These are phyloP conservation scores for Halictus rubicundus DNA, from an alignment of 1,140 invertebrate genomes.

Conservation along the genomic window DNA sequence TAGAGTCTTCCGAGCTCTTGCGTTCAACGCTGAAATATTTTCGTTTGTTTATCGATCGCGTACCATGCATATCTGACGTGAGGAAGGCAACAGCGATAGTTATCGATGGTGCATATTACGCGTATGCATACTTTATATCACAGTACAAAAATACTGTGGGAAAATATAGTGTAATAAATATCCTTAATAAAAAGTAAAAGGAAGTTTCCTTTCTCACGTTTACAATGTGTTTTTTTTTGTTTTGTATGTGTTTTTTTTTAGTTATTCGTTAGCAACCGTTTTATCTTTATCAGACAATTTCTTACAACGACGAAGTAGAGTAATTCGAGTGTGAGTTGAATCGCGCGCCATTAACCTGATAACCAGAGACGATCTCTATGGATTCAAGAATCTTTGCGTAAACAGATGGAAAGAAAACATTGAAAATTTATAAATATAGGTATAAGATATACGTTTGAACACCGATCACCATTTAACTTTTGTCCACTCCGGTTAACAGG, in stretches of 20 bases:
- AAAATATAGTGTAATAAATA: constrained; percentile 45
- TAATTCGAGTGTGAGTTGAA: constrained; percentile 20
- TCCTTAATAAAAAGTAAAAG: constrained; percentile 40
- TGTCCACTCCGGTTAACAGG: too few relatives aligned
- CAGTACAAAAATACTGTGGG: constrained; percentile 46
- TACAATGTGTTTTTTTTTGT: background rate
- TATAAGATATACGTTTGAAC: too few relatives aligned
- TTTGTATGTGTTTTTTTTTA: background rate
- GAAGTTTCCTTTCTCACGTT: constrained; percentile 45
- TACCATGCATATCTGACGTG: constrained; percentile 19
- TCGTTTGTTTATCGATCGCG: background rate
- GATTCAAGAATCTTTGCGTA: too few relatives aligned
- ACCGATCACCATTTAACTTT: too few relatives aligned
- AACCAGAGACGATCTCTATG: too few relatives aligned
- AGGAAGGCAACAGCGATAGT: constrained; percentile 40
- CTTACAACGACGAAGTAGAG: constrained; percentile 17
- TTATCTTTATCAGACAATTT: constrained; percentile 1
- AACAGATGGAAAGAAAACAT: too few relatives aligned
- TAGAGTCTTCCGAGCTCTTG: background rate
- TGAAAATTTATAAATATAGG: too few relatives aligned
- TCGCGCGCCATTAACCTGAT: constrained; percentile 13
- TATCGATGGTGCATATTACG: constrained; percentile 18
- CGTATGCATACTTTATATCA: constrained; percentile 31
- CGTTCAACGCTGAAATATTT: background rate
- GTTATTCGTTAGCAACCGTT: background rate